Percentiles rank a stretch among this genome's conserved stretches.
phyloP scores from a whole-genome alignment of 2,888 invertebrate species.

The Himalopsyche kuldschensis region DNA sequence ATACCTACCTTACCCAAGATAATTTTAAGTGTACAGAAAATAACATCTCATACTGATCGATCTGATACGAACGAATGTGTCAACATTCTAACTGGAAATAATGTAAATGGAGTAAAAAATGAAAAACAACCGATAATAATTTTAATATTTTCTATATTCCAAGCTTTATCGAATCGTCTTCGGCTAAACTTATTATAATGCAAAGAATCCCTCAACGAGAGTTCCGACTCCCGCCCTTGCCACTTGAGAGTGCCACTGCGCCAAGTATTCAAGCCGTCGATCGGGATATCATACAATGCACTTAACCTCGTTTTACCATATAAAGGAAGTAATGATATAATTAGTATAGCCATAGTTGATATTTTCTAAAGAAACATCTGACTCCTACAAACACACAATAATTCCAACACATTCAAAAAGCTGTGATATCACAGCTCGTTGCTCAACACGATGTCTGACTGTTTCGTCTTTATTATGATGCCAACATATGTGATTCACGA shows the following conservation, averaged over 20 bases:
- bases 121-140: neutral
- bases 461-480: slow-evolving; percentile 24
- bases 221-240: neutral
- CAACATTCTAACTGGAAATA: slow-evolving; percentile 5
- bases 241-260: neutral
- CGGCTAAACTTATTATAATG: neutral
- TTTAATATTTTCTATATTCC: neutral
- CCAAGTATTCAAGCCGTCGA: neutral
- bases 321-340: neutral
- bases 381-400: neutral
- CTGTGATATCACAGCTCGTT: slow-evolving; percentile 15
- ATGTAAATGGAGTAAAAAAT: neutral
- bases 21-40: slow-evolving; percentile 18
- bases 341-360: slow-evolving; percentile 1
- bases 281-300: neutral
- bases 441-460: slow-evolving; percentile 31
- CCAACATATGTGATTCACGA: slow-evolving; percentile 15
- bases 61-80: neutral
- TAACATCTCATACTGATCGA: neutral
- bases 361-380: neutral
- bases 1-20: slow-evolving; percentile 20
- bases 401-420: slow-evolving; percentile 5
- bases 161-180: neutral
- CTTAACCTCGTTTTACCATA: neutral
- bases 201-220: neutral